Evolutionary conservation across 2,113 vertebrate genomes (phyloP).

Genomic region (Pardalotus punctatus): DNA sequence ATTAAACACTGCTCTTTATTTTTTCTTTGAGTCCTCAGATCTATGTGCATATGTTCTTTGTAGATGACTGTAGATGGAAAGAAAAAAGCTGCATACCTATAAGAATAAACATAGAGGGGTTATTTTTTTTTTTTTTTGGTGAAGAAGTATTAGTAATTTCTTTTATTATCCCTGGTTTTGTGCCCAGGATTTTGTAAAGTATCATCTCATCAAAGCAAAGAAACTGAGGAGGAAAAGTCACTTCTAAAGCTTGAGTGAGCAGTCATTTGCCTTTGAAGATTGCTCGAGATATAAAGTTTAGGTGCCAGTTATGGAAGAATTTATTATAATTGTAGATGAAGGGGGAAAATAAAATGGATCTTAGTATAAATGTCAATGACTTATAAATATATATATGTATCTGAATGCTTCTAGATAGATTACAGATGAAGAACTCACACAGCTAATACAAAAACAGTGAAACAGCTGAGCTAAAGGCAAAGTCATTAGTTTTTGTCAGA

Average conservation of each 20-base stretch:
- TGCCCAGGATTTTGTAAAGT: background rate
- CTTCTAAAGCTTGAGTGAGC: background rate
- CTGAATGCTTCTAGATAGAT: background rate
- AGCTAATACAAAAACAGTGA: background rate
- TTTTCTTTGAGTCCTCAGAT: background rate
- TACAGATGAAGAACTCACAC: background rate
- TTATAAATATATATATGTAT: background rate
- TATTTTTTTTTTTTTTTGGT: background rate
- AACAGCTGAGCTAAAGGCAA: background rate
- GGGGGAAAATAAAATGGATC: background rate
- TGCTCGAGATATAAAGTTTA: background rate
- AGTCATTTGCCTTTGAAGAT: background rate
- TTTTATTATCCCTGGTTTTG: background rate
- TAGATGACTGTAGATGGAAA: background rate
- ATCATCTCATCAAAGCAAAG: background rate
- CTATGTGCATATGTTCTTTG: background rate
- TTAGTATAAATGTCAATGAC: background rate
- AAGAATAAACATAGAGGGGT: background rate
- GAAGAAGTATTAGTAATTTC: background rate
- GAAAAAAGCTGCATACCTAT: background rate
- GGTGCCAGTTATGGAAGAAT: background rate
- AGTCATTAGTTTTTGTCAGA: background rate
- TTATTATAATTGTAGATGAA: background rate
- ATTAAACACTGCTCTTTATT: background rate
- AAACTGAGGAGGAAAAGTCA: background rate